phyloP scores from a whole-genome alignment of 2,888 invertebrate species.

The Frankliniella fusca region DNA sequence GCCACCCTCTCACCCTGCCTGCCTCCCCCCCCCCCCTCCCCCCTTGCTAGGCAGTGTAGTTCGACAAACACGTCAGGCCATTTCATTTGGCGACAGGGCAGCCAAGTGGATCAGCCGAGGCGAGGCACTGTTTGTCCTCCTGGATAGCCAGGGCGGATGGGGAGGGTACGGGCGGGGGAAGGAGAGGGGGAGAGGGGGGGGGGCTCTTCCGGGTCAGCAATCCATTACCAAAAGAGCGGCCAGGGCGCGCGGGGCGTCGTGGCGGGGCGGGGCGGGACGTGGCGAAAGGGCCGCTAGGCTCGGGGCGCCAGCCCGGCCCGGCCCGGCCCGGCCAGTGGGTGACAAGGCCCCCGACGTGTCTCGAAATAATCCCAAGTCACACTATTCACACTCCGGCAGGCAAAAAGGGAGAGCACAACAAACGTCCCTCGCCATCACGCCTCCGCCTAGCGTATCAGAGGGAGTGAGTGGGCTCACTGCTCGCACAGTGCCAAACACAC shows the following conservation, averaged over 20 bases:
- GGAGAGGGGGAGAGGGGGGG: not conserved
- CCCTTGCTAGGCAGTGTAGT: not conserved
- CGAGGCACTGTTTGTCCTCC: constrained; percentile 1
- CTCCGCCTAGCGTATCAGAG: too few species aligned
- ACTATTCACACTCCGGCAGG: not conserved
- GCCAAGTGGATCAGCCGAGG: not conserved
- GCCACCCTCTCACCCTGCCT: too few species aligned
- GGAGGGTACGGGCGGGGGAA: not conserved
- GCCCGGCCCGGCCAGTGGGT: too few species aligned
- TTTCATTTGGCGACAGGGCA: constrained; percentile 22
- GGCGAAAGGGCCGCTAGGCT: not conserved
- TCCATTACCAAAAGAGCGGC: constrained; percentile 11
- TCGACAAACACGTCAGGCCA: constrained; percentile 12
- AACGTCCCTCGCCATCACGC: not conserved
- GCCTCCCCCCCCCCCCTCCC: too few species aligned
- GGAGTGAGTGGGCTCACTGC: too few species aligned
- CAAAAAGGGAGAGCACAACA: not conserved
- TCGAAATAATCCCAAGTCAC: not conserved
- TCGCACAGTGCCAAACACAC: too few species aligned
- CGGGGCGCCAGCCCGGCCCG: too few species aligned
- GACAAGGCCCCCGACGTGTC: not conserved
- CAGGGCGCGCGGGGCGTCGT: not conserved
- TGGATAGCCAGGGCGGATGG: not conserved
- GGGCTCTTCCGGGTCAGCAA: constrained; percentile 10
- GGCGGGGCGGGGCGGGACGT: not conserved